These are phyloP conservation scores for Thymelicus acteon DNA, from an alignment of 2,888 invertebrate species.

Conservation along the genomic window DNA sequence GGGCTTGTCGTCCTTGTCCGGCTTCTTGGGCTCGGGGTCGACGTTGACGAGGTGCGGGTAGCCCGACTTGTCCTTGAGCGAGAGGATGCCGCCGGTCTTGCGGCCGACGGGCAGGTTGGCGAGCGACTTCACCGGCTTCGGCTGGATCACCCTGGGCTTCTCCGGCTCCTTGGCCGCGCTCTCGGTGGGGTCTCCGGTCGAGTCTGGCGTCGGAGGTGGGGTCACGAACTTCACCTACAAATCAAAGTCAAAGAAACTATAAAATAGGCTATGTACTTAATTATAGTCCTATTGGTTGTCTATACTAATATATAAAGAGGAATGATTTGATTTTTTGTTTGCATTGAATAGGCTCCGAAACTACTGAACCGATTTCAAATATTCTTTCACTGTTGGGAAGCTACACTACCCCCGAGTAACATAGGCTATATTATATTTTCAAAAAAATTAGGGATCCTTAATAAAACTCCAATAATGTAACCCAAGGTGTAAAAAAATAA, in stretches of 20 bases:
- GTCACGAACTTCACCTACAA: conserved; percentile 85
- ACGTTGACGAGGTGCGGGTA: conserved; percentile 80
- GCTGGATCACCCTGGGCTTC: conserved; percentile 71
- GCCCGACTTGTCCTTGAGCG: conserved; percentile 80
- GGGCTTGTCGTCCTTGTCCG: conserved; percentile 69
- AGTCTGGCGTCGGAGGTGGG: conserved; percentile 72
- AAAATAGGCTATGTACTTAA: too few relatives aligned
- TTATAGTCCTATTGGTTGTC: too few relatives aligned
- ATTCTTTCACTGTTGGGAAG: too few relatives aligned
- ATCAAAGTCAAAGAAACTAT: neutral
- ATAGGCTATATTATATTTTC: too few relatives aligned
- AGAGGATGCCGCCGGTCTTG: conserved; percentile 81
- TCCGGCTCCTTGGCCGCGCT: conserved; percentile 58
- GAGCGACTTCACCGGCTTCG: conserved; percentile 73
- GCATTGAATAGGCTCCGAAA: too few relatives aligned
- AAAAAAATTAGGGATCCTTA: too few relatives aligned
- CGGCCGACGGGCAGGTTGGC: conserved; percentile 72
- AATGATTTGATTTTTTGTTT: too few relatives aligned
- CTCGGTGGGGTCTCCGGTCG: conserved; percentile 56
- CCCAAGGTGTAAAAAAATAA: too few relatives aligned
- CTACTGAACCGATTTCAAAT: too few relatives aligned
- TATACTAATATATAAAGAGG: too few relatives aligned
- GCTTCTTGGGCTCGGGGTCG: conserved; percentile 68
- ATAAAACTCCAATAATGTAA: too few relatives aligned
- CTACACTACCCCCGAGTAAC: too few relatives aligned